These are phyloP conservation scores for Corynorhinus townsendii DNA, from an alignment of 2,113 vertebrate genomes.

Conservation along the genomic window DNA sequence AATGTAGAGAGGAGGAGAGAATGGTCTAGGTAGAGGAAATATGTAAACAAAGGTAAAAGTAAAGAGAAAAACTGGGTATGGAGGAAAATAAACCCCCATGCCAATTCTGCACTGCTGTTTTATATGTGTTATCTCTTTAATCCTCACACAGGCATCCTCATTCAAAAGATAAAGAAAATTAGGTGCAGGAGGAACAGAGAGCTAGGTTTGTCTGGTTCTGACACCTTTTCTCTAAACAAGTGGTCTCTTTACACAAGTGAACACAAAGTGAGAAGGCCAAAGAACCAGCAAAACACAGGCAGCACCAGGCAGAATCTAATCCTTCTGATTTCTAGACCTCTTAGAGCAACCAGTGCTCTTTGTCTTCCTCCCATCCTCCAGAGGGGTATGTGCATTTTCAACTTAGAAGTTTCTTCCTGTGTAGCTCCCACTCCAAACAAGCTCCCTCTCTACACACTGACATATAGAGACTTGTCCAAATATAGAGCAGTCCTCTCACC, in stretches of 20 bases:
- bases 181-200: not conserved
- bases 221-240: not conserved
- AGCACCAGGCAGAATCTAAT: not conserved
- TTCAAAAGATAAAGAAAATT: constrained; percentile 26
- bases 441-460: not conserved
- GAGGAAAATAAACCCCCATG: not conserved
- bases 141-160: not conserved
- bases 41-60: not conserved
- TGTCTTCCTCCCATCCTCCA: not conserved
- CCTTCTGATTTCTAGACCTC: not conserved
- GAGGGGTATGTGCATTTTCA: not conserved
- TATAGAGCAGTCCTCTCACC: not conserved
- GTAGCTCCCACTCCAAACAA: not conserved
- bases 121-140: not conserved
- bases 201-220: not conserved
- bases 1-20: not conserved
- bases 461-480: constrained; percentile 15
- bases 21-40: not conserved
- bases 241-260: not conserved
- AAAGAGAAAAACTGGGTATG: not conserved
- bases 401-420: not conserved
- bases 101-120: not conserved
- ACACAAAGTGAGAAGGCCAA: not conserved
- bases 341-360: not conserved
- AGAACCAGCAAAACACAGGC: not conserved